A percentile compares a stretch with the other conserved stretches of the same genome.
phyloP scores from a whole-genome alignment of 2,797 vertebrate species.

The Podarcis siculus region DNA sequence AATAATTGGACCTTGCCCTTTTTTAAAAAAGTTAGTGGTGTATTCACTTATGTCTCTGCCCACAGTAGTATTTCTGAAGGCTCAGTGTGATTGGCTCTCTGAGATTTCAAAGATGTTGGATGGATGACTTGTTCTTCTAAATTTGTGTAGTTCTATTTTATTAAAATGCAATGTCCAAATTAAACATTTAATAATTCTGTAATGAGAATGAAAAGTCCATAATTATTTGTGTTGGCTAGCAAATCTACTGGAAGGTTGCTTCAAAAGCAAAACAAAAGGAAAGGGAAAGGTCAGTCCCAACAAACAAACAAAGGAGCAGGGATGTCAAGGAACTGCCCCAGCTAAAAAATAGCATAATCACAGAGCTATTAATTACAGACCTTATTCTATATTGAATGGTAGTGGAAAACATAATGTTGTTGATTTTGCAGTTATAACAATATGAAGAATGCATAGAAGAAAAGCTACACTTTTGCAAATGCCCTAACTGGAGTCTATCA shows the following conservation, averaged over 20 bases:
- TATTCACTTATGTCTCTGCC: conserved; percentile 57
- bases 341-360: neutral
- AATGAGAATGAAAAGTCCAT: conserved; percentile 17
- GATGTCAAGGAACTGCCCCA: neutral
- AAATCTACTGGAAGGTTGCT: neutral
- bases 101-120: conserved; percentile 46
- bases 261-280: neutral
- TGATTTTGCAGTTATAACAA: neutral
- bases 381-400: neutral
- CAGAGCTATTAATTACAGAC: neutral
- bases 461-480: neutral
- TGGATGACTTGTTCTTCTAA: conserved; percentile 27
- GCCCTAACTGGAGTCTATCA: neutral
- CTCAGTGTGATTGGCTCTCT: conserved; percentile 31
- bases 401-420: neutral
- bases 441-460: neutral
- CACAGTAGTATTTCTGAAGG: conserved; percentile 42
- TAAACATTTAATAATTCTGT: conserved; percentile 27
- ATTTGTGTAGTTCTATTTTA: conserved; percentile 20
- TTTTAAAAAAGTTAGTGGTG: conserved; percentile 29
- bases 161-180: conserved; percentile 29
- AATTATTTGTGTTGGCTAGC: fast-evolving
- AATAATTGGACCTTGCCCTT: conserved; percentile 66
- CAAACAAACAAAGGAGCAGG: neutral
- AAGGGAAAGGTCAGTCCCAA: neutral